Evolutionary conservation across 2,888 invertebrate genomes (phyloP).

Genomic region (Caenorhabditis becei): DNA sequence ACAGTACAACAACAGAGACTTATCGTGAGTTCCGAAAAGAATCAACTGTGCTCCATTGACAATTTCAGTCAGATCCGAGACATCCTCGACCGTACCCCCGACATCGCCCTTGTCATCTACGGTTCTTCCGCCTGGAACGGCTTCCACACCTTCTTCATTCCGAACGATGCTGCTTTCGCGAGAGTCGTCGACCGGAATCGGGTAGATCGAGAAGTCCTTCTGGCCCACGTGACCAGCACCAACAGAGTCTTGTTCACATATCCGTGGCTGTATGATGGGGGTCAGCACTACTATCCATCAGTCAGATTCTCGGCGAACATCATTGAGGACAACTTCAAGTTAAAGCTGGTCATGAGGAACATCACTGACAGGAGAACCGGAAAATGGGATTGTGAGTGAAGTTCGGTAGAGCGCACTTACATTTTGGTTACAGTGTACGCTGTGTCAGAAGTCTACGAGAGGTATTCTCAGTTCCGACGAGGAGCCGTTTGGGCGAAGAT

Average conservation of each 20-base stretch:
- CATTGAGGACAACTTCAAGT: slow-evolving; percentile 81
- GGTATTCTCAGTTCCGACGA: slow-evolving; percentile 80
- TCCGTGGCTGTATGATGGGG: slow-evolving; percentile 82
- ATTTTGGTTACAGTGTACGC: slow-evolving; percentile 78
- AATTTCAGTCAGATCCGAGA: slow-evolving; percentile 79
- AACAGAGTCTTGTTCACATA: slow-evolving; percentile 81
- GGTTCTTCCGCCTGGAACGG: slow-evolving; percentile 80
- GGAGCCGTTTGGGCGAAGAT: slow-evolving; percentile 82
- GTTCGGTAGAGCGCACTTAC: too few species aligned
- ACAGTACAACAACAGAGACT: slow-evolving; percentile 80
- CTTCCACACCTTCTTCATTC: slow-evolving; percentile 82
- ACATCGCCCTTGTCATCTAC: slow-evolving; percentile 80
- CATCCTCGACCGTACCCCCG: slow-evolving; percentile 79
- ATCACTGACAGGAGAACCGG: slow-evolving; percentile 81
- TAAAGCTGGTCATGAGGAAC: slow-evolving; percentile 81
- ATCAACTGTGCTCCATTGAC: neutral
- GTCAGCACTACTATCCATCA: slow-evolving; percentile 80
- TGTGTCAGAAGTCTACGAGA: slow-evolving; percentile 81
- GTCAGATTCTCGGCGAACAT: slow-evolving; percentile 80
- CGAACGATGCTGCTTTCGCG: slow-evolving; percentile 81
- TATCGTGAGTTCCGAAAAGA: slow-evolving; percentile 74
- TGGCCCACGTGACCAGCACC: slow-evolving; percentile 81
- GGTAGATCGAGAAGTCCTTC: slow-evolving; percentile 80
- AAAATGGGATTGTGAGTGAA: slow-evolving; percentile 76
- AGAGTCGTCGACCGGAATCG: slow-evolving; percentile 80